Conservation (phyloP, 2,797 vertebrate genomes). For the Oryzias dopingdopingensis region DNA sequence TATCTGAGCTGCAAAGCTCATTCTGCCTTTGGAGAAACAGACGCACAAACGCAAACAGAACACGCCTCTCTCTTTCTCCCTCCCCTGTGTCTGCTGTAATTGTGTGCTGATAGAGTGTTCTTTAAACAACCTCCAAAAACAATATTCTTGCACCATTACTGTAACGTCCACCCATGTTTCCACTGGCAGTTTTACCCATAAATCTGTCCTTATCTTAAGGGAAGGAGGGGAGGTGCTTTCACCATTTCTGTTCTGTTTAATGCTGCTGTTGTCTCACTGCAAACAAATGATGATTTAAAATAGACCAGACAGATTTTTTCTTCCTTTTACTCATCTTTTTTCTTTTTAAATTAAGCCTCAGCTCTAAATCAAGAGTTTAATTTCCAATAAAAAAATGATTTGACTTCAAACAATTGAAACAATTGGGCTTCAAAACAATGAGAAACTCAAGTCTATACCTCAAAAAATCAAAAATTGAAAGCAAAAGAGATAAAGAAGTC, state of each 20-base stretch:
- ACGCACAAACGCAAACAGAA: background rate
- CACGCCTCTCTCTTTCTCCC: constrained; percentile 1
- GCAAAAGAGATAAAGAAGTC: no score
- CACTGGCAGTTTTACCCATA: constrained; percentile 42
- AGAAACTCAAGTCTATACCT: no score
- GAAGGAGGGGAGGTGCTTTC: constrained; percentile 24
- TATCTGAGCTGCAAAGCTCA: constrained; percentile 6
- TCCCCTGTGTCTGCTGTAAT: constrained; percentile 44
- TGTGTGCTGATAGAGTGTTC: constrained; percentile 52
- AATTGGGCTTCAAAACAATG: background rate
- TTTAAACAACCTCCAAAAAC: constrained; percentile 63
- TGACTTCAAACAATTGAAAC: background rate
- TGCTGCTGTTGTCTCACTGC: constrained; percentile 44
- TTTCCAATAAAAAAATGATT: background rate
- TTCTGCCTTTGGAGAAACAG: constrained; percentile 4
- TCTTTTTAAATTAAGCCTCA: constrained; percentile 3
- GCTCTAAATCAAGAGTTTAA: background rate
- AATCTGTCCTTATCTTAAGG: constrained; percentile 45
- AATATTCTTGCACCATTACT: constrained; percentile 32
- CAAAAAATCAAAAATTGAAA: no score
- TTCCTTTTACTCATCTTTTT: background rate
- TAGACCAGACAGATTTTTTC: constrained; percentile 12
- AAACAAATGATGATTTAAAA: constrained; percentile 43
- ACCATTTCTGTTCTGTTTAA: constrained; percentile 52
- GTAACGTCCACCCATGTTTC: constrained; percentile 30